Evolutionary conservation across 2,113 vertebrate genomes (phyloP).

Genomic region (Brienomyrus brachyistius): DNA sequence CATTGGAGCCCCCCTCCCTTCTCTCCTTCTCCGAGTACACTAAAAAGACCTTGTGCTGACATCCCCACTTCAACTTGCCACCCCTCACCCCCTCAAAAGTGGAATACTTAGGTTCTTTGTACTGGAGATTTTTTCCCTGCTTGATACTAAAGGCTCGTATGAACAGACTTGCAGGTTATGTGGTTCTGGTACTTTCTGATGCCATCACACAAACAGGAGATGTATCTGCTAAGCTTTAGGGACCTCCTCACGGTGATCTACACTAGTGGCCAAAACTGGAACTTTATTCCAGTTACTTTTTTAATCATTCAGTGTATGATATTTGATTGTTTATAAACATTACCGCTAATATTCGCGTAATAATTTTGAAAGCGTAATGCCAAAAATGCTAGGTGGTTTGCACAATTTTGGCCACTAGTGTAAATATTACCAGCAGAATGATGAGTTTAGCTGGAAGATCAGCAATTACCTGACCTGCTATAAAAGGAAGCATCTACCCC

Average conservation of each 20-base stretch:
- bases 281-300: not conserved
- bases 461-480: not conserved
- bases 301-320: not conserved
- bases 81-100: not conserved
- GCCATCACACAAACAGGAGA: not conserved
- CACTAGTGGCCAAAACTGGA: not conserved
- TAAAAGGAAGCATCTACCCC: not conserved
- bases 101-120: not conserved
- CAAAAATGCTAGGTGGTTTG: not conserved
- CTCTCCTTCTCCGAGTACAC: not conserved
- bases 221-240: not conserved
- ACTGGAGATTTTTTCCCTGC: not conserved
- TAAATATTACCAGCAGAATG: not conserved
- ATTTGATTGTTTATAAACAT: not conserved
- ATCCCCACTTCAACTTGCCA: not conserved
- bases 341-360: not conserved
- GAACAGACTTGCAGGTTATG: not conserved
- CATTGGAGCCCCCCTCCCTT: not conserved
- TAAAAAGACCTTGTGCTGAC: slow-evolving; percentile 16
- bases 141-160: not conserved
- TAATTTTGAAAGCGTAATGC: not conserved
- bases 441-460: not conserved
- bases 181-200: not conserved
- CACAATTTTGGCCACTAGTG: not conserved
- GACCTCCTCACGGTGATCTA: not conserved